A percentile compares a stretch with the other conserved stretches of the same genome.
Evolutionary conservation across 2,888 invertebrate species (phyloP).

Genomic region (Synergus laeviventris): DNA sequence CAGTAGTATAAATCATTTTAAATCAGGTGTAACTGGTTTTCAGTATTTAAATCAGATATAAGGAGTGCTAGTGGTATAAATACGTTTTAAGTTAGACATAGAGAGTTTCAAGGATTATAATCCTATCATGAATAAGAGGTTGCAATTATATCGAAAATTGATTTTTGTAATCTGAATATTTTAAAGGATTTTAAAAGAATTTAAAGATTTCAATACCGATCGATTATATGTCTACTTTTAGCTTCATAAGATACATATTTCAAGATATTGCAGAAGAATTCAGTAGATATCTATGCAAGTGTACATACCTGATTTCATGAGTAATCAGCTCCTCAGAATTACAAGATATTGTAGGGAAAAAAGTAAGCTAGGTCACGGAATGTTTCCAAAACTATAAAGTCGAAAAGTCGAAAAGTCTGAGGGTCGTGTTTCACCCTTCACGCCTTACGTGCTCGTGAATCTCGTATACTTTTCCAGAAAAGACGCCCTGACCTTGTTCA

Average conservation of each 20-base stretch:
- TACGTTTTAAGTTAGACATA: background rate
- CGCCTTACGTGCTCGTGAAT: constrained; percentile 23
- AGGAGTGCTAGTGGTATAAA: background rate
- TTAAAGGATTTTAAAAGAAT: too few species aligned
- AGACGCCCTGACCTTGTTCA: constrained; percentile 39
- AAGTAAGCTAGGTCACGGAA: background rate
- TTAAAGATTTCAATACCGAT: too few species aligned
- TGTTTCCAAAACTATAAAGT: background rate
- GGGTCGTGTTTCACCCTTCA: constrained; percentile 30
- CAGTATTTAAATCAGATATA: too few species aligned
- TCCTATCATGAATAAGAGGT: too few species aligned
- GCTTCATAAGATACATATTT: too few species aligned
- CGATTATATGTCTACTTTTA: too few species aligned
- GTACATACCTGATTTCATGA: too few species aligned
- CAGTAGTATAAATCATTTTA: background rate
- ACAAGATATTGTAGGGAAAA: background rate
- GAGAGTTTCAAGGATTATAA: background rate
- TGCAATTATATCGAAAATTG: too few species aligned
- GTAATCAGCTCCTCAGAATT: too few species aligned
- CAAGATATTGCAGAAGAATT: too few species aligned
- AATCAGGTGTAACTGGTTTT: background rate
- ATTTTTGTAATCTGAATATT: too few species aligned
- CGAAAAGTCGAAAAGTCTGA: constrained; percentile 10
- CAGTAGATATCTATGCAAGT: too few species aligned
- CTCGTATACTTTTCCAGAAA: constrained; percentile 10